A percentile compares a stretch with the other conserved stretches of the same genome.
Conservation (phyloP, 2,888 invertebrate genomes). For the Onchidella celtica region DNA sequence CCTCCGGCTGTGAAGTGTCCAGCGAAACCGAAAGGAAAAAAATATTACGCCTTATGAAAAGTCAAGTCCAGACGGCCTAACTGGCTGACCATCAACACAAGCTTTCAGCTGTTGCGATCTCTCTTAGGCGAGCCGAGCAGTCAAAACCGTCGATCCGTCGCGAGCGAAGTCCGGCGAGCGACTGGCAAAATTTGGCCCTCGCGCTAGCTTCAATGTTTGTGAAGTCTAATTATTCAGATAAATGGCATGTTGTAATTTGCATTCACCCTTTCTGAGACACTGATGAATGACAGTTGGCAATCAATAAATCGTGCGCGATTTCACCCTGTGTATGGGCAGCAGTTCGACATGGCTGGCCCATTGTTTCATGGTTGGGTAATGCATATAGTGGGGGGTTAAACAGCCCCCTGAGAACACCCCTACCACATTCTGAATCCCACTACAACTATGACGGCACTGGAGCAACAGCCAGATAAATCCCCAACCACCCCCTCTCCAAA, state of each 20-base stretch:
- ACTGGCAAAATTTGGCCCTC: slow-evolving; percentile 37
- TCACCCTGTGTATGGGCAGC: background rate
- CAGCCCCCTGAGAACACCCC: background rate
- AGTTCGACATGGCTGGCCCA: slow-evolving; percentile 17
- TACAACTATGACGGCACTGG: no score
- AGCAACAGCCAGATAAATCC: slow-evolving; percentile 36
- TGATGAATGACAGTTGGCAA: slow-evolving; percentile 52
- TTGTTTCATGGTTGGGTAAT: background rate
- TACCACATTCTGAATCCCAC: slow-evolving; percentile 21
- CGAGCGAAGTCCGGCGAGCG: slow-evolving; percentile 29
- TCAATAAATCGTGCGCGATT: slow-evolving; percentile 48
- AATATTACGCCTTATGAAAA: background rate
- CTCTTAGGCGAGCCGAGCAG: slow-evolving; percentile 21
- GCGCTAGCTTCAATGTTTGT: slow-evolving; percentile 51
- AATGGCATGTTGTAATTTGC: slow-evolving; percentile 60
- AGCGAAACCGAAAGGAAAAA: background rate
- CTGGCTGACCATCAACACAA: slow-evolving; percentile 11
- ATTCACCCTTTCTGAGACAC: slow-evolving; percentile 49
- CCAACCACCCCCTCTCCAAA: slow-evolving; percentile 12
- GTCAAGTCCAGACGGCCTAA: background rate
- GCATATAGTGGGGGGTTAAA: background rate
- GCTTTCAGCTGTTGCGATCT: slow-evolving; percentile 21
- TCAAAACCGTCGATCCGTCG: background rate
- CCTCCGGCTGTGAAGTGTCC: background rate
- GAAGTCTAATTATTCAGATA: slow-evolving; percentile 58